phyloP scores from a whole-genome alignment of 2,113 vertebrate species.

The Gymnocephalus cernua region DNA sequence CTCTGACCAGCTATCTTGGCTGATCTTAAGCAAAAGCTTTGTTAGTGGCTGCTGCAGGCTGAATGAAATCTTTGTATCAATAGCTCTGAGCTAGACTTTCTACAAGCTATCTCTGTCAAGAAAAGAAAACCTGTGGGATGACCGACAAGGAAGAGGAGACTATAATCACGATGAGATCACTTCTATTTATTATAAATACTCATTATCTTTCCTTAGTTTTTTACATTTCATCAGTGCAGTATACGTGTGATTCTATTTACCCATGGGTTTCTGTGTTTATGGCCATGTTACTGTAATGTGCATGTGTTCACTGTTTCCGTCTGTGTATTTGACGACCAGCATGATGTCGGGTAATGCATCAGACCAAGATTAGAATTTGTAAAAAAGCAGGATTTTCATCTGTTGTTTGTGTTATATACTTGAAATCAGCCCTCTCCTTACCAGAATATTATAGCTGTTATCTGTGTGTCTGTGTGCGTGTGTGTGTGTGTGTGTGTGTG shows the following conservation, averaged over 20 bases:
- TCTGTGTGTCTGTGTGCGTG: not conserved
- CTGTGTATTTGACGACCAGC: not conserved
- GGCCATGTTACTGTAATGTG: not conserved
- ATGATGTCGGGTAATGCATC: not conserved
- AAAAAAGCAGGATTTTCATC: not conserved
- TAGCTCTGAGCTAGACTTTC: not conserved
- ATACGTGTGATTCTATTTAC: not conserved
- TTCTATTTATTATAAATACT: too few species aligned
- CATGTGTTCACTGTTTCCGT: not conserved
- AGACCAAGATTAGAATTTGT: not conserved
- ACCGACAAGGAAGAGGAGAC: too few species aligned
- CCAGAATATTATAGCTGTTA: not conserved
- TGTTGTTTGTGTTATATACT: not conserved
- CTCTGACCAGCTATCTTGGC: constrained; percentile 4
- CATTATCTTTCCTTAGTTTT: not conserved
- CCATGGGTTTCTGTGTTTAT: not conserved
- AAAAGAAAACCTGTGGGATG: not conserved
- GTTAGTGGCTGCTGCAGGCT: not conserved
- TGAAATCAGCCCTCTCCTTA: not conserved
- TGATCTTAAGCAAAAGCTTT: not conserved
- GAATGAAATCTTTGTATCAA: constrained; percentile 2
- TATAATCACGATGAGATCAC: too few species aligned
- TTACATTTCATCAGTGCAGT: constrained; percentile 3
- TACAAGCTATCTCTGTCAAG: not conserved
- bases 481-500: not conserved